These are phyloP conservation scores for Hypsopygia costalis DNA, from an alignment of 2,888 invertebrate genomes.

Conservation along the genomic window DNA sequence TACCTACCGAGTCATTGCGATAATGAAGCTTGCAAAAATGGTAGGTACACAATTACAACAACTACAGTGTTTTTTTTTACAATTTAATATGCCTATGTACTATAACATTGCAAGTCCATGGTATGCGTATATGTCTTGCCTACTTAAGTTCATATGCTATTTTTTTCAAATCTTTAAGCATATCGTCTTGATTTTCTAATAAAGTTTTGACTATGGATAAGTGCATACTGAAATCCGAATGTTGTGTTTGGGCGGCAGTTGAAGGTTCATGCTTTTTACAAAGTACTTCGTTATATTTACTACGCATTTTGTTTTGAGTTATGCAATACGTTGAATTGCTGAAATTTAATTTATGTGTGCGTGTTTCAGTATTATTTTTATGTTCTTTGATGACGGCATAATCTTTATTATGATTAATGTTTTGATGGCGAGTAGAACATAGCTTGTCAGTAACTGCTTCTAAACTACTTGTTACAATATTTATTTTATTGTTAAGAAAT, in stretches of 20 bases:
- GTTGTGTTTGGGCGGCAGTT: conserved; percentile 5
- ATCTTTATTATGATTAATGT: conserved; percentile 26
- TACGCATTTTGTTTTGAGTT: background rate
- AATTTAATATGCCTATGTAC: too few relatives aligned
- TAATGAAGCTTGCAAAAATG: too few relatives aligned
- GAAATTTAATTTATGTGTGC: conserved; percentile 5
- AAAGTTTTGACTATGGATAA: conserved; percentile 42
- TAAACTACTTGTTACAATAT: conserved; percentile 39
- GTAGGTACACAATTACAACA: too few relatives aligned
- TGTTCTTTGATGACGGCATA: conserved; percentile 8
- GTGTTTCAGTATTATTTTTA: background rate
- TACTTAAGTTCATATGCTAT: conserved; percentile 26
- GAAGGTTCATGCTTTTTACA: background rate
- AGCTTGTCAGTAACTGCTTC: conserved; percentile 32
- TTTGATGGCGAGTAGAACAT: conserved; percentile 28
- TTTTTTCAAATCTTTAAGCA: conserved; percentile 39
- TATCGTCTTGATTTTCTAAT: conserved; percentile 42
- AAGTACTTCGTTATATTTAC: background rate
- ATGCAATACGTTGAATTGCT: background rate
- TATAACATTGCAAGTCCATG: too few relatives aligned
- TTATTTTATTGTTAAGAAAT: conserved; percentile 44
- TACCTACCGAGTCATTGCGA: too few relatives aligned
- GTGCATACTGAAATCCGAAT: conserved; percentile 39
- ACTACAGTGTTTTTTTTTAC: too few relatives aligned
- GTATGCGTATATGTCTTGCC: too few relatives aligned